Conservation (phyloP, 2,113 vertebrate genomes). For the Dunckerocampus dactyliophorus region DNA sequence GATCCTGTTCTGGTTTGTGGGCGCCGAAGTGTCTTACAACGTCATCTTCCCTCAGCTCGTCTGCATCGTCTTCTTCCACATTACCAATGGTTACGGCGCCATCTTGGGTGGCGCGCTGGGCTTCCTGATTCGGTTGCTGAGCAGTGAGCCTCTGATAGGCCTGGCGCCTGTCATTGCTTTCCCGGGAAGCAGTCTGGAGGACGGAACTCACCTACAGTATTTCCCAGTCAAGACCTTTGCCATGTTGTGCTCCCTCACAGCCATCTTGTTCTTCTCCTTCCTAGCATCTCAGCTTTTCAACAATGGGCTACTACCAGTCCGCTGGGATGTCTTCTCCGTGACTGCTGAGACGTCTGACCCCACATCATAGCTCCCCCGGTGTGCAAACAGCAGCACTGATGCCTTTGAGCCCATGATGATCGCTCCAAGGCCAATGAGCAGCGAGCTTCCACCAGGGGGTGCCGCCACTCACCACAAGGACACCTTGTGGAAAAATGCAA, state of each 20-base stretch:
- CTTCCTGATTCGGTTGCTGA: constrained; percentile 60
- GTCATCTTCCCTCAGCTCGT: constrained; percentile 74
- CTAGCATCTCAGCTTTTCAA: constrained; percentile 24
- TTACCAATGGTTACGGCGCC: constrained; percentile 50
- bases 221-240: constrained; percentile 70
- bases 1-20: constrained; percentile 64
- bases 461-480: too few relatives aligned
- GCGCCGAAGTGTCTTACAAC: constrained; percentile 55
- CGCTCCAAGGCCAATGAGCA: too few relatives aligned
- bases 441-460: too few relatives aligned
- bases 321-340: too few relatives aligned
- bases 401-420: too few relatives aligned
- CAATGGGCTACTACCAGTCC: too few relatives aligned
- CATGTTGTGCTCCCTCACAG: constrained; percentile 48
- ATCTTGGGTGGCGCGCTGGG: constrained; percentile 58
- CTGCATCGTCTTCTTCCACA: constrained; percentile 36
- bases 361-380: too few relatives aligned
- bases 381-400: too few relatives aligned
- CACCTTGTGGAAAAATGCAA: too few relatives aligned
- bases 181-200: constrained; percentile 27
- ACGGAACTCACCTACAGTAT: constrained; percentile 55
- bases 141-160: constrained; percentile 61
- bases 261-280: constrained; percentile 49
- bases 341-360: too few relatives aligned
- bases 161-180: constrained; percentile 57